Conservation (phyloP, 2,888 invertebrate genomes). For the Drosophila vallismaia region DNA sequence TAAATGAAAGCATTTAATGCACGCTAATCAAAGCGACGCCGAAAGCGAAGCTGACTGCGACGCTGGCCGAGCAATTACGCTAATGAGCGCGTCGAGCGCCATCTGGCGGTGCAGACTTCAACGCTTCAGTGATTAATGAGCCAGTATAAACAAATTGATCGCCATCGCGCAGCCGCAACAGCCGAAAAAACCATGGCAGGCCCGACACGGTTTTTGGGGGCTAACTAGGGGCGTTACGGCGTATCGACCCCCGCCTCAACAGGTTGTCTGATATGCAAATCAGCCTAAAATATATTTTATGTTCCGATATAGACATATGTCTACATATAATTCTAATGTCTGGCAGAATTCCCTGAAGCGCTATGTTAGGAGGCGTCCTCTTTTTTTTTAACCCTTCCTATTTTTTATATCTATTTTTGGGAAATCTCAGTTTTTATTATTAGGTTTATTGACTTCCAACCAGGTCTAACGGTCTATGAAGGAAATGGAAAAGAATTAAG, state of each 20-base stretch:
- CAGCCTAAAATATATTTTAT: constrained; percentile 9
- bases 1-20: constrained; percentile 79
- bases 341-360: constrained; percentile 24
- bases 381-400: constrained; percentile 2
- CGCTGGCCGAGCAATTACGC: constrained; percentile 64
- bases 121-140: constrained; percentile 79
- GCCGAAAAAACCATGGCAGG: constrained; percentile 28
- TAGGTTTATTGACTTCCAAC: neutral
- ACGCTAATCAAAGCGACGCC: constrained; percentile 68
- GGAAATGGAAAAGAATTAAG: too few species aligned
- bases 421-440: neutral
- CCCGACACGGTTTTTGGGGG: constrained; percentile 50
- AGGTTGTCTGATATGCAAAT: constrained; percentile 42
- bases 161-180: constrained; percentile 20
- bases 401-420: neutral
- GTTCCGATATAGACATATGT: constrained; percentile 37
- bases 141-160: constrained; percentile 62
- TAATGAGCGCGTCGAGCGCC: constrained; percentile 70
- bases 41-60: constrained; percentile 15
- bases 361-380: constrained; percentile 17
- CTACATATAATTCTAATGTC: constrained; percentile 17
- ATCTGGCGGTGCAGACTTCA: constrained; percentile 69
- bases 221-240: constrained; percentile 31
- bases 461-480: neutral
- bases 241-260: constrained; percentile 32